Base-by-base conservation (phyloP, 2,888 invertebrate genomes). In the Odontocerum albicorne region DNA sequence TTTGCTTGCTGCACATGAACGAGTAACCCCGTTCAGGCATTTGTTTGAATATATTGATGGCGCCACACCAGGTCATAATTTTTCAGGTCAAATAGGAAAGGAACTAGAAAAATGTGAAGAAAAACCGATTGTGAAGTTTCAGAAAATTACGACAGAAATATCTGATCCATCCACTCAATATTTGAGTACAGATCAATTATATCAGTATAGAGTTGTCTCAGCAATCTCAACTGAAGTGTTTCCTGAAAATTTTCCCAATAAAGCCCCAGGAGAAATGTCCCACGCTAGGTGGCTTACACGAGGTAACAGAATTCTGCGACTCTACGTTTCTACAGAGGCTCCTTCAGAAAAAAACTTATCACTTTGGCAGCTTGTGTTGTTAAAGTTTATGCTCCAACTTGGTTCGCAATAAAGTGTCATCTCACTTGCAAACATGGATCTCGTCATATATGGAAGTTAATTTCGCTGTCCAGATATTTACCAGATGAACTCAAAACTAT, bases 1-100 rank as follows among this genome's bases (percentile, higher is more conserved):
- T 62, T 45, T 61, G 62, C 46, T 46, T 55, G 21, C 42, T 63
- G 16, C 61, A 63, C 49, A 57, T 52, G 51, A 63, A 61, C 45
- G 63, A 63, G 49, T 46, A 57, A 27, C 63, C n/a, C n/a, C 61
- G 22, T 55, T 61, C 20, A 42, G 59, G 46, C 62, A 63, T 49
- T 47, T 64, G 40, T 63, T 64, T 57, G 32, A 57, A 42, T 49
- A 64, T 38, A 44, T 64, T 47, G 58, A 64, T 54, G 60, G 63
- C 17, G 43, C 42, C 44, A 63, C 61, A 33, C 56, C 55, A 43
- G 62, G 62, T 36, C 62, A 63, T 17, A 21, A 49, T 16, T 64
- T 62, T 51, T 21, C 51, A 38, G 62, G 63, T 17, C 38, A 49
- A 52, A 59, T 65, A 35, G 62, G 62, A 1, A 64, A 64, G 49